Evolutionary conservation across 2,113 vertebrate species (phyloP), one percentile per base, ranked within the genome.

Genomic region (Calidris pugnax): DNA sequence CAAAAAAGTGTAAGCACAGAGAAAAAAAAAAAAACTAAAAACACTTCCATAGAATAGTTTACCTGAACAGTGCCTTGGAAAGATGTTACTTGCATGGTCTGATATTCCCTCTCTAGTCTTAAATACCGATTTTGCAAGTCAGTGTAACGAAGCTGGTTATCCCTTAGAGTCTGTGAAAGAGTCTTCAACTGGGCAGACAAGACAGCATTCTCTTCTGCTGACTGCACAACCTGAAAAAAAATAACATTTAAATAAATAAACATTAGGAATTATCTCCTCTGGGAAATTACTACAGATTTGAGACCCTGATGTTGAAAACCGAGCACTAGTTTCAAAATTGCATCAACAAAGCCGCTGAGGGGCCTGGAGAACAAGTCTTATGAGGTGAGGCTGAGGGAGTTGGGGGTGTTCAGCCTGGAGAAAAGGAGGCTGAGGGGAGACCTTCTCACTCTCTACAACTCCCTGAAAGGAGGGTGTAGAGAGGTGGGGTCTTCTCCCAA

Each of bases 151-250:
- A 97, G 90, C 91, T 98, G 98, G 20, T 97, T 98, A 72, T 99
- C 99, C 79, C 97, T 98, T 43, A 99, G 97, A 18, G 98, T 98
- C 89, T 99, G 98, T 7, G 98, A 98, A 9, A 99, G 97, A 1
- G 95, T 76, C 85, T 98, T 98, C 74, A 99, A 67, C 94, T 99
- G 99, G 73, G 97, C 95, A 27, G 98, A 97, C 26, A 99, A 92
- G 0, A 97, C 76, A 18, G 93, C 93, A 69, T 98, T 99, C 97
- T 99, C 99, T 94, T 99, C 98, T 47, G 97, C 74, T 3, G 97
- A 95, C 96, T 98, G 98, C 96, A 98, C 97, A 66, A 98, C 93
- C 99, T 99, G 79, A 43, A 83, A 88, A 39, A 55, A 77, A 85
- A 19, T 14, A 47, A 26, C 19, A 66, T 4, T 33, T 23, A 45